These are phyloP conservation scores for Anguilla megastoma DNA, from an alignment of 2,797 vertebrate genomes.

Conservation along the genomic window DNA sequence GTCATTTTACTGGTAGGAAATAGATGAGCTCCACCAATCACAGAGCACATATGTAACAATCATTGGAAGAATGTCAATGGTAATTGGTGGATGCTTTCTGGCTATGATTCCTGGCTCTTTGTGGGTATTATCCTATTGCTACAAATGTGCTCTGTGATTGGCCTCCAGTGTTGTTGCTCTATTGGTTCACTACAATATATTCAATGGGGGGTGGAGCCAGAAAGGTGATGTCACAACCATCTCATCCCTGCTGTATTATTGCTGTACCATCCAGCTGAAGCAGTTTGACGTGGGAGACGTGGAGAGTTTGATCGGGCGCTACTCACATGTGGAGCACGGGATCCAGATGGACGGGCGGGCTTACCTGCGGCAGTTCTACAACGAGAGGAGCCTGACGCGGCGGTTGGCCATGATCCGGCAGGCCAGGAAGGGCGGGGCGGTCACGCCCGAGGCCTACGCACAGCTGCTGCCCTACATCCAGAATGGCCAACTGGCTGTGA, in stretches of 20 bases:
- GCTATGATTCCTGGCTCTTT: too few relatives aligned
- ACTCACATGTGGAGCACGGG: constrained; percentile 76
- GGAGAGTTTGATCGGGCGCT: constrained; percentile 75
- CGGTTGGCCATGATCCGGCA: constrained; percentile 74
- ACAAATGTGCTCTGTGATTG: too few relatives aligned
- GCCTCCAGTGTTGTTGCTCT: too few relatives aligned
- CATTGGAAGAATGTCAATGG: too few relatives aligned
- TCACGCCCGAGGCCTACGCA: constrained; percentile 76
- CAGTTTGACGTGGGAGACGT: constrained; percentile 79
- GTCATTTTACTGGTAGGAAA: too few relatives aligned
- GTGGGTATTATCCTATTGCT: too few relatives aligned
- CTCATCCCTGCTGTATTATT: neutral
- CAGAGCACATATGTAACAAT: too few relatives aligned
- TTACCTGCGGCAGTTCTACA: constrained; percentile 75
- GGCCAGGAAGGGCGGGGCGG: constrained; percentile 75
- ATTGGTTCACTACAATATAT: too few relatives aligned
- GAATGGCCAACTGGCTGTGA: constrained; percentile 64
- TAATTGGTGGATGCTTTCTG: too few relatives aligned
- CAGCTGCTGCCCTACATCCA: constrained; percentile 70
- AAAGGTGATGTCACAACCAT: too few relatives aligned
- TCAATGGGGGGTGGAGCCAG: too few relatives aligned
- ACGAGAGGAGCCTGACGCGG: constrained; percentile 71
- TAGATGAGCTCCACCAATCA: too few relatives aligned
- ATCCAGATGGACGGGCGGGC: constrained; percentile 77
- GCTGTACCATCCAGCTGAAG: constrained; percentile 63